A percentile compares a stretch with the other conserved stretches of the same genome.
Evolutionary conservation across 2,797 vertebrate species (phyloP).

Genomic region (Acipenser transmontanus): DNA sequence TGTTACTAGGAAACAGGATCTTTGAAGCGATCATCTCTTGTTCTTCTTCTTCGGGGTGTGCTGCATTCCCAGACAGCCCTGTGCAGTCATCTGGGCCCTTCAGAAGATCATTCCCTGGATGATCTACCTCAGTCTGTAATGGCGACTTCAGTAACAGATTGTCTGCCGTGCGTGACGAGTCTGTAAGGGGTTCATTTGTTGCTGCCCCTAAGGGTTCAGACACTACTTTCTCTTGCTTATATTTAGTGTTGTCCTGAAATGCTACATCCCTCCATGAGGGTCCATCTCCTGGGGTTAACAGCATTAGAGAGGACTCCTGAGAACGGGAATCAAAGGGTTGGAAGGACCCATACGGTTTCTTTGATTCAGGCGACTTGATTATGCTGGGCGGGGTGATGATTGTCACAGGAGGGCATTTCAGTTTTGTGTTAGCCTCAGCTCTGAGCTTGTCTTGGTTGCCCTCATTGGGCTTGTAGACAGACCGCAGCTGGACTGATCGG

Average conservation of each 20-base stretch:
- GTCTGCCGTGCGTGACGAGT: slow-evolving; percentile 40
- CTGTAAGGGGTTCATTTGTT: slow-evolving; percentile 39
- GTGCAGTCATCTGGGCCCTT: slow-evolving; percentile 32
- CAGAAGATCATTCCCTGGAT: slow-evolving; percentile 45
- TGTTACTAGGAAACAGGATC: slow-evolving; percentile 16
- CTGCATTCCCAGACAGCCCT: slow-evolving; percentile 12
- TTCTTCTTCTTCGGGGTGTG: slow-evolving; percentile 21
- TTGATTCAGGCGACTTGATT: slow-evolving; percentile 49
- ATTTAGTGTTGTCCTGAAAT: slow-evolving; percentile 49
- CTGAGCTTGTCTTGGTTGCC: slow-evolving; percentile 43
- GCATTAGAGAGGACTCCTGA: slow-evolving; percentile 53
- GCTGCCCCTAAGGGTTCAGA: slow-evolving; percentile 49
- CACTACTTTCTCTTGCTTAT: slow-evolving; percentile 52
- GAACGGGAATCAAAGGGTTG: slow-evolving; percentile 50
- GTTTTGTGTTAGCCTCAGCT: slow-evolving; percentile 52
- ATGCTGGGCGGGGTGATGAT: slow-evolving; percentile 45
- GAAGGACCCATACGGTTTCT: slow-evolving; percentile 50
- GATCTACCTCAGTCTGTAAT: slow-evolving; percentile 52
- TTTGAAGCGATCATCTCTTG: slow-evolving; percentile 13
- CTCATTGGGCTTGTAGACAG: slow-evolving; percentile 64
- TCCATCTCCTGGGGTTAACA: slow-evolving; percentile 51
- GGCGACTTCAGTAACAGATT: slow-evolving; percentile 51
- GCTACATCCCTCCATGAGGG: slow-evolving; percentile 51
- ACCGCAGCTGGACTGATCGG: slow-evolving; percentile 81
- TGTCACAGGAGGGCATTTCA: slow-evolving; percentile 51